Evolutionary conservation across 2,888 invertebrate species (phyloP).

Genomic region (Aphodius sticticus): DNA sequence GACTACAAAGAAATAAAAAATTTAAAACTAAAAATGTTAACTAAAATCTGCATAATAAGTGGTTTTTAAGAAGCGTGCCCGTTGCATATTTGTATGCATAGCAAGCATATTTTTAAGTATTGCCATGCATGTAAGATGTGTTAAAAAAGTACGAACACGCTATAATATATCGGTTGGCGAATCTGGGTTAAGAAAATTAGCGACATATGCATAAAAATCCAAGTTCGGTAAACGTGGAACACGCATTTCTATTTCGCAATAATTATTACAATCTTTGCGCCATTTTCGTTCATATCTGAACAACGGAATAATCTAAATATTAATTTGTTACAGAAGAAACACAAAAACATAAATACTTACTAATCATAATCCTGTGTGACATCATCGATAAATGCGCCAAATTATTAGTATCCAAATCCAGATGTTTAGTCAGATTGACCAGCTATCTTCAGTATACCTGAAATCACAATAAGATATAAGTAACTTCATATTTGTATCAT

Average conservation of each 20-base stretch:
- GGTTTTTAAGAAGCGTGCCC: constrained; percentile 4
- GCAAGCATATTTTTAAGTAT: not conserved
- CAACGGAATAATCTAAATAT: not conserved
- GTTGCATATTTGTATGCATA: not conserved
- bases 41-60: not conserved
- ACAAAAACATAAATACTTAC: not conserved
- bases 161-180: not conserved
- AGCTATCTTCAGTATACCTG: not conserved
- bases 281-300: not conserved
- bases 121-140: not conserved
- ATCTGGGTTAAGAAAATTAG: constrained; percentile 4
- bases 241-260: not conserved
- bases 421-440: not conserved
- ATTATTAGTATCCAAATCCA: not conserved
- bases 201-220: not conserved
- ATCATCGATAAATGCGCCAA: not conserved
- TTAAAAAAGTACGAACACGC: not conserved
- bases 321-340: not conserved
- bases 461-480: not conserved
- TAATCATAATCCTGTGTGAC: not conserved
- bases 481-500: not conserved
- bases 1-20: no score
- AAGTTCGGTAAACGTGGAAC: not conserved
- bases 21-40: not conserved
- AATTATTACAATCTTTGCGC: constrained; percentile 4